Base-by-base conservation (phyloP, 2,113 vertebrate species). In the Varanus komodoensis region DNA sequence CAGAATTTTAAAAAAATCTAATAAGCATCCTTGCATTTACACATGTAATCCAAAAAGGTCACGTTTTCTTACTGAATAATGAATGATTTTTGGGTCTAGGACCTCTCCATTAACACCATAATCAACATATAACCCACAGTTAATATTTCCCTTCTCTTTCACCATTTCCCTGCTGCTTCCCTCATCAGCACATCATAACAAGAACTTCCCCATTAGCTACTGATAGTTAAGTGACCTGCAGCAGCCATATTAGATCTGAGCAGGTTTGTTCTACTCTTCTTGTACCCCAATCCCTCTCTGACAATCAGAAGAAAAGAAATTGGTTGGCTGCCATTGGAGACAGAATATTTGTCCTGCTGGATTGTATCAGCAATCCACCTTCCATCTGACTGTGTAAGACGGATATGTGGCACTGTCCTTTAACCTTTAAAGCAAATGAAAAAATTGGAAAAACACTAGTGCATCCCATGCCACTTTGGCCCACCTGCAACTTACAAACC, bases 1-100 rank as follows among this genome's bases (percentile, higher is more conserved):
- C n/a, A 94, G 94, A 97, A 97, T 97, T 96, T 88, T 95, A 89
- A 11, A 79, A 85, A 79, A 97, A 95, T 94, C 89, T 92, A 86
- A 93, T 95, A 95, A 74, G 64, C 83, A 87, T 67, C 84, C 23
- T 86, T 34, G 57, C 50, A 12, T 91, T 64, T 57, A 88, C 38
- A 87, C 44, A 27, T 7, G 14, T 7, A 50, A 50, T 29, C 29
- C 44, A 84, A 61, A 32, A 4, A 32, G 74, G 17, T 15, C 81
- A 73, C 69, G 0, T 73, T 80, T 81, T 50, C 34, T 84, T 57
- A 74, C 3, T 34, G 7, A 81, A 69, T 88, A 68, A 86, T 78
- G 61, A 79, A 8, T 3, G 12, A 12, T 69, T 44, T 89, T 89
- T 71, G 61, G 27, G 34, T 84, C 14, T 82, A 17, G 19, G 3